A percentile compares a stretch with the other conserved stretches of the same genome.
Conservation (phyloP, 2,888 invertebrate genomes). For the Hypomecis atomaria region DNA sequence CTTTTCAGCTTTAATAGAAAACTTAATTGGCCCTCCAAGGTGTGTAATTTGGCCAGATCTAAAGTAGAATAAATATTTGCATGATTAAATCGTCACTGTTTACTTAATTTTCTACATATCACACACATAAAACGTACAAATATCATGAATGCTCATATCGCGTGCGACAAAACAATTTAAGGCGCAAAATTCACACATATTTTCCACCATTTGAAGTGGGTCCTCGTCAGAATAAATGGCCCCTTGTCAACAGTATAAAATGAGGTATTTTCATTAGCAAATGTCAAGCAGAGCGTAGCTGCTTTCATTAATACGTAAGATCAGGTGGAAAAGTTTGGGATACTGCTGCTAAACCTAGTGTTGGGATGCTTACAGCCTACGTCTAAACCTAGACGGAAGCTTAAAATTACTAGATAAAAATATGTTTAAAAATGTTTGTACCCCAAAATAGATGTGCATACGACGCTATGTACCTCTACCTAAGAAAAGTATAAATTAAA, state of each 20-base stretch:
- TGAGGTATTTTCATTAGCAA: conserved; percentile 30
- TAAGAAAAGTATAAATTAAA: too few species aligned
- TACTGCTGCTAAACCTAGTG: conserved; percentile 4
- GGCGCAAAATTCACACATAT: conserved; percentile 29
- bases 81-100: too few species aligned
- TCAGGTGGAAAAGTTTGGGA: conserved; percentile 12
- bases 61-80: too few species aligned
- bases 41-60: too few species aligned
- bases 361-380: too few species aligned
- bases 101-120: too few species aligned
- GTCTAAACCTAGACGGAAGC: not conserved
- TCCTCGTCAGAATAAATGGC: conserved; percentile 28
- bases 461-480: too few species aligned
- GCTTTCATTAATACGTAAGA: conserved; percentile 28
- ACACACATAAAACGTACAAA: conserved; percentile 5
- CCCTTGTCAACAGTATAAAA: conserved; percentile 26
- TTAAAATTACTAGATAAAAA: not conserved
- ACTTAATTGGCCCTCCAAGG: too few species aligned
- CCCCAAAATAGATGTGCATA: too few species aligned
- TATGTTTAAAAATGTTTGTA: too few species aligned
- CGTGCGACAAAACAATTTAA: conserved; percentile 32
- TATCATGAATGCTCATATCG: conserved; percentile 30
- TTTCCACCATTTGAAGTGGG: conserved; percentile 32
- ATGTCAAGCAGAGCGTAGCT: conserved; percentile 21
- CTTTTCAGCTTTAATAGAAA: too few species aligned